phyloP scores from a whole-genome alignment of 2,113 vertebrate genomes.

The Platysteira castanea region DNA sequence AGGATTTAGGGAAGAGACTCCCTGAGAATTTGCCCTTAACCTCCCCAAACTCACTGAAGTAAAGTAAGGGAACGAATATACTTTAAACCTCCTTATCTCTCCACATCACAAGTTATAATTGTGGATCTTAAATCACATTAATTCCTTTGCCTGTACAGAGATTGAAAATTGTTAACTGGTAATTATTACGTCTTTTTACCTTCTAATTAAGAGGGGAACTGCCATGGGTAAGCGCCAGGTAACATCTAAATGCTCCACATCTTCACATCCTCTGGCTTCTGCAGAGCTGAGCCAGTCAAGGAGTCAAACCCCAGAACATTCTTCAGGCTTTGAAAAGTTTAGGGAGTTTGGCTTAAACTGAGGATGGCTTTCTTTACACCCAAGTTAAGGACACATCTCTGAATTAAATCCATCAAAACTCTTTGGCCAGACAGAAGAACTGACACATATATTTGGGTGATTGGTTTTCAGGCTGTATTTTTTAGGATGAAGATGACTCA shows the following conservation, averaged over 20 bases:
- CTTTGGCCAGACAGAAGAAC: background rate
- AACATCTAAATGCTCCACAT: background rate
- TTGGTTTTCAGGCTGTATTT: background rate
- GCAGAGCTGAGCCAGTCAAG: background rate
- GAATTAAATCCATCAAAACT: background rate
- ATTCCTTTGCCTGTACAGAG: constrained; percentile 56
- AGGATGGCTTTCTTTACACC: background rate
- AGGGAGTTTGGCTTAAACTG: background rate
- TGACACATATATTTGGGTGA: background rate
- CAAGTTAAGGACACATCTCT: background rate
- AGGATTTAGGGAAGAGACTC: background rate
- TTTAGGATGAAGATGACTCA: constrained; percentile 8
- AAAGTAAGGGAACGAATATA: background rate
- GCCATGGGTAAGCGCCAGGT: background rate
- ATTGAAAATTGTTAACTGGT: constrained; percentile 61
- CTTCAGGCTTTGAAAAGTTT: background rate
- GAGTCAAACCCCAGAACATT: background rate
- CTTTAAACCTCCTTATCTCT: constrained; percentile 1
- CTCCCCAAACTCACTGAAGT: background rate
- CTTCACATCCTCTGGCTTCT: background rate
- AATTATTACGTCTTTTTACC: constrained; percentile 62
- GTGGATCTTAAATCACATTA: constrained; percentile 15
- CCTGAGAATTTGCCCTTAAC: background rate
- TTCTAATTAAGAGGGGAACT: constrained; percentile 65
- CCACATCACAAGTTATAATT: constrained; percentile 46